phyloP scores from a whole-genome alignment of 1,140 invertebrate species.

The Leptonema lineaticorne region DNA sequence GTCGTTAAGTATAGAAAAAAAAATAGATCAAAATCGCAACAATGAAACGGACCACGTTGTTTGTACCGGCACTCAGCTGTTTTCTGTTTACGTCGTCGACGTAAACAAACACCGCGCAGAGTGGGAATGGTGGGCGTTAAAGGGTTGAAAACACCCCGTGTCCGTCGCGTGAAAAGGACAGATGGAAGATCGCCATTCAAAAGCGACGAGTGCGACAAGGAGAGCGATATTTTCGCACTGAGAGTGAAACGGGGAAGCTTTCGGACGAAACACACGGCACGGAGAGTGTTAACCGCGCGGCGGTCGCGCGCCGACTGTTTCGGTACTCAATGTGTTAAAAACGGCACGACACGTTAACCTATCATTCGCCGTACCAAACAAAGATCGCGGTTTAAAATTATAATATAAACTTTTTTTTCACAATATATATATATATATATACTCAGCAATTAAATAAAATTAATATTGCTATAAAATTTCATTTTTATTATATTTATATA shows the following conservation, averaged over 20 bases:
- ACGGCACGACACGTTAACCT: neutral
- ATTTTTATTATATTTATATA: too few relatives aligned
- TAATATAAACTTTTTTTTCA: too few relatives aligned
- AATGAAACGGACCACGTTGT: neutral
- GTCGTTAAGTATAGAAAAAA: neutral
- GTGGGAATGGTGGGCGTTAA: too few relatives aligned
- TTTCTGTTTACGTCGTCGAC: constrained; percentile 24
- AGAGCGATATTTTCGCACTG: neutral
- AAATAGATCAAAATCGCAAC: neutral
- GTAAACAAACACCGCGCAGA: constrained; percentile 15
- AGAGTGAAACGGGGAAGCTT: neutral
- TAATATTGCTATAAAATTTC: too few relatives aligned
- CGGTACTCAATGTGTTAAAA: constrained; percentile 8
- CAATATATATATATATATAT: too few relatives aligned
- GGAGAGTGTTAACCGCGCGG: constrained; percentile 22
- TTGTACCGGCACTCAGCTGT: constrained; percentile 8
- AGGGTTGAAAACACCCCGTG: too few relatives aligned
- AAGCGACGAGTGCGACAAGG: neutral
- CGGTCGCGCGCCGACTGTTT: constrained; percentile 17
- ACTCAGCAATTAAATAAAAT: too few relatives aligned
- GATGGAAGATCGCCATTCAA: neutral
- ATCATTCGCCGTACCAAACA: too few relatives aligned
- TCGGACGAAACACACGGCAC: too few relatives aligned
- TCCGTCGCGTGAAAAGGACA: neutral
- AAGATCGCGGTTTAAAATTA: too few relatives aligned